A percentile compares a stretch with the other conserved stretches of the same genome.
phyloP scores from a whole-genome alignment of 2,797 vertebrate genomes.

The Rousettus madagascariensis region DNA sequence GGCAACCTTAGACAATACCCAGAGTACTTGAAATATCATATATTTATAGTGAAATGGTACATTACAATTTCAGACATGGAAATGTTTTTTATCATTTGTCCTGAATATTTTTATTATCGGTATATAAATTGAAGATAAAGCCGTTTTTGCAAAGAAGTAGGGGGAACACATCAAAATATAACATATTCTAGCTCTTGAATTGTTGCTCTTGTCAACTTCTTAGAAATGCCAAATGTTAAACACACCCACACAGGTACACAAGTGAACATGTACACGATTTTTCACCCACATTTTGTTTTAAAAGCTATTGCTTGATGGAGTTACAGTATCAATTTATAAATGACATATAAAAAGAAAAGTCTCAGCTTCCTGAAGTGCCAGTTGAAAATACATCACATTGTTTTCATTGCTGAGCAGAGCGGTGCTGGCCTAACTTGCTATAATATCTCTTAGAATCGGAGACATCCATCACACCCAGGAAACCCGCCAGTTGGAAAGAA shows the following conservation, averaged over 20 bases:
- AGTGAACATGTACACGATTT: neutral
- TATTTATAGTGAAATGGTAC: neutral
- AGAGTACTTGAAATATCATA: neutral
- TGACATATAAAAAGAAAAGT: conserved; percentile 61
- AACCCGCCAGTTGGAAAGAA: neutral
- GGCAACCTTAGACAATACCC: neutral
- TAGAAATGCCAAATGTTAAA: neutral
- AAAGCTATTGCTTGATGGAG: conserved; percentile 24
- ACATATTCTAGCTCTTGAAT: neutral
- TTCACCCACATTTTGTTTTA: conserved; percentile 60
- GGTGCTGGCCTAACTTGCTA: neutral
- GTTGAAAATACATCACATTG: conserved; percentile 40
- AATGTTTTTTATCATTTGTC: neutral
- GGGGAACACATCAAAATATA: neutral
- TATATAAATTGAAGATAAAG: neutral
- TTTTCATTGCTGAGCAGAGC: neutral
- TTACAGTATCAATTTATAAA: conserved; percentile 58
- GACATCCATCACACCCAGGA: conserved; percentile 51
- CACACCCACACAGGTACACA: neutral
- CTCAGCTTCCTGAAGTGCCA: neutral
- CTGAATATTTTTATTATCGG: neutral
- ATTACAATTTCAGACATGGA: neutral
- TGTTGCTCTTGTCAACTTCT: neutral
- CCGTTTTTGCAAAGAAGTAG: neutral
- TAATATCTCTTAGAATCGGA: conserved; percentile 55